Evolutionary conservation across 2,113 vertebrate species (phyloP).

Genomic region (Phylloscopus trochilus): DNA sequence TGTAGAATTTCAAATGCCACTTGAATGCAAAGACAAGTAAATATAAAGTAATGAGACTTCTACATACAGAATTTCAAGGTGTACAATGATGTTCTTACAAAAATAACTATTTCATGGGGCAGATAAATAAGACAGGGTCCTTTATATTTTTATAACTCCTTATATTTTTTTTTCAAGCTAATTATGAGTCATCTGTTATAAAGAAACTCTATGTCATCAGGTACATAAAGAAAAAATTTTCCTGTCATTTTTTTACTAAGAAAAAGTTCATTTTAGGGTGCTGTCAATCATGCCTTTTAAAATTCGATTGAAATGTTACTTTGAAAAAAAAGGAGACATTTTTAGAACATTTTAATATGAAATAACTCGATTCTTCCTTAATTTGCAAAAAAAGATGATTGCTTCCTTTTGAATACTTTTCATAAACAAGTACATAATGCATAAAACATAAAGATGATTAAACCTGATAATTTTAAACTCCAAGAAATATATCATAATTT

Average conservation of each 20-base stretch:
- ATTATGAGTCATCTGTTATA: neutral
- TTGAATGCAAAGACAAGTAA: neutral
- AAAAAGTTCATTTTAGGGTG: rapidly evolving
- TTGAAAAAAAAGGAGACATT: neutral
- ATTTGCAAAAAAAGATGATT: neutral
- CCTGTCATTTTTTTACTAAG: neutral
- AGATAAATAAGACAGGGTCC: neutral
- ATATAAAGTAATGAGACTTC: neutral
- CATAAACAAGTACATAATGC: neutral
- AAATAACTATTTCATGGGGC: neutral
- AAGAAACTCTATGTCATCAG: neutral
- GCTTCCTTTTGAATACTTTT: neutral
- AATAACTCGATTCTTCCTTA: neutral
- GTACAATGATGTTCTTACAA: neutral
- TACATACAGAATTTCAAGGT: neutral
- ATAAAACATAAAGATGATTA: neutral
- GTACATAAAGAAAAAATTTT: neutral
- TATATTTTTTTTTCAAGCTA: neutral
- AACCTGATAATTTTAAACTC: neutral
- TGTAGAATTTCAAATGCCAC: neutral
- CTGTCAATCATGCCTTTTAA: neutral
- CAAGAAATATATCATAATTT: neutral
- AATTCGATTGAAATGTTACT: neutral
- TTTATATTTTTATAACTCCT: neutral
- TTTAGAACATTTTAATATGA: neutral